A percentile compares a stretch with the other conserved stretches of the same genome.
phyloP scores from a whole-genome alignment of 1,140 invertebrate genomes.

The Microvelia longipes region DNA sequence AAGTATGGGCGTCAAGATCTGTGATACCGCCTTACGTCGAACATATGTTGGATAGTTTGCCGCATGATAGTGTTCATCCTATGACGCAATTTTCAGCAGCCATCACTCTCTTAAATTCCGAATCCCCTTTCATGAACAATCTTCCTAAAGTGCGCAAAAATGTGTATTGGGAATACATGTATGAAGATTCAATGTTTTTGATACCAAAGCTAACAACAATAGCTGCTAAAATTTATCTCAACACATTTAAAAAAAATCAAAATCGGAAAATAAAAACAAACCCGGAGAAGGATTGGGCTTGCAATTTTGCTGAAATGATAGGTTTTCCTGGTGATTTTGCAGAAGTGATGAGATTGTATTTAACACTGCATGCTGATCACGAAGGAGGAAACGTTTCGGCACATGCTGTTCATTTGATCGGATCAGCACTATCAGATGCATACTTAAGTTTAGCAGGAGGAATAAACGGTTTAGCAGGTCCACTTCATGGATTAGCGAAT shows the following conservation, averaged over 20 bases:
- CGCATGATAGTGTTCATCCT: constrained; percentile 69
- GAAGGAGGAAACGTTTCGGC: constrained; percentile 92
- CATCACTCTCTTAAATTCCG: constrained; percentile 77
- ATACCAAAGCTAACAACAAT: constrained; percentile 89
- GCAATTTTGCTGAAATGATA: constrained; percentile 84
- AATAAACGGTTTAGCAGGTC: constrained; percentile 85
- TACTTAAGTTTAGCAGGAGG: constrained; percentile 86
- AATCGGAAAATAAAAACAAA: constrained; percentile 64
- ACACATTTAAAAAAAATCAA: constrained; percentile 73
- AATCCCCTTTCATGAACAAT: constrained; percentile 84
- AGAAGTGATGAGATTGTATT: constrained; percentile 83
- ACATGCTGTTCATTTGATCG: constrained; percentile 85
- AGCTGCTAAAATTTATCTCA: constrained; percentile 85
- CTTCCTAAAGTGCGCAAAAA: constrained; percentile 68
- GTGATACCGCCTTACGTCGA: constrained; percentile 82
- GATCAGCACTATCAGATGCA: constrained; percentile 83
- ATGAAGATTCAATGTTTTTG: constrained; percentile 89
- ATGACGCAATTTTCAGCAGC: constrained; percentile 92
- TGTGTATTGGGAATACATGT: constrained; percentile 75
- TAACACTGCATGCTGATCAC: constrained; percentile 91
- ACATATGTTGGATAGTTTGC: constrained; percentile 89
- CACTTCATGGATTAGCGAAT: constrained; percentile 87
- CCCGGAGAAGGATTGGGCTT: constrained; percentile 78
- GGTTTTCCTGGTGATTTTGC: constrained; percentile 76
- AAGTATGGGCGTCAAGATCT: constrained; percentile 79